These are phyloP conservation scores for Pyrrhia umbra DNA, from an alignment of 2,888 invertebrate genomes.

Conservation along the genomic window DNA sequence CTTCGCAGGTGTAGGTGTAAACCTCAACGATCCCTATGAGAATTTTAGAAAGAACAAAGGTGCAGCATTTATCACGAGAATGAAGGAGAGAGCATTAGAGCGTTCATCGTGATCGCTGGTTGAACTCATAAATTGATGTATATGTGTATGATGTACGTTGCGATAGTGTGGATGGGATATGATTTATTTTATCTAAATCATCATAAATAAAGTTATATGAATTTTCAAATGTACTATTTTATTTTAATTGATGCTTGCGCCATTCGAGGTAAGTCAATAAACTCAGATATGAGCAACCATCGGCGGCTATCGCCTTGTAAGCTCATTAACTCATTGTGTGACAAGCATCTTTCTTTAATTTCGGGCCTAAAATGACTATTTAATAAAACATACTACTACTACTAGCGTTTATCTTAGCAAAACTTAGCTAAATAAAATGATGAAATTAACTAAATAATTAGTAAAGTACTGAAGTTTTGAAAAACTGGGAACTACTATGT, in stretches of 20 bases:
- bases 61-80: conserved; percentile 97
- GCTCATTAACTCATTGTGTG: no score
- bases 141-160: conserved; percentile 84
- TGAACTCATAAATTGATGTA: conserved; percentile 75
- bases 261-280: no score
- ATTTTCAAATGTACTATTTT: conserved; percentile 69
- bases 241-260: conserved; percentile 21
- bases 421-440: no score
- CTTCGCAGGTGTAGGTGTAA: conserved; percentile 95
- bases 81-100: conserved; percentile 97
- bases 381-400: no score
- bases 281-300: no score
- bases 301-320: no score
- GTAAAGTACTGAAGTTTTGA: no score
- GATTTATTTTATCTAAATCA: conserved; percentile 89
- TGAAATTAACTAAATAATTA: no score
- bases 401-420: no score
- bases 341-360: no score
- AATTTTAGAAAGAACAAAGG: conserved; percentile 99
- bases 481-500: no score
- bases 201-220: conserved; percentile 83
- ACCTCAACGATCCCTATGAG: conserved; percentile 98
- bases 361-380: no score
- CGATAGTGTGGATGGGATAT: conserved; percentile 81
- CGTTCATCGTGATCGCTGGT: conserved; percentile 85